phyloP scores from a whole-genome alignment of 2,888 invertebrate species.

The Cordilura impudica region DNA sequence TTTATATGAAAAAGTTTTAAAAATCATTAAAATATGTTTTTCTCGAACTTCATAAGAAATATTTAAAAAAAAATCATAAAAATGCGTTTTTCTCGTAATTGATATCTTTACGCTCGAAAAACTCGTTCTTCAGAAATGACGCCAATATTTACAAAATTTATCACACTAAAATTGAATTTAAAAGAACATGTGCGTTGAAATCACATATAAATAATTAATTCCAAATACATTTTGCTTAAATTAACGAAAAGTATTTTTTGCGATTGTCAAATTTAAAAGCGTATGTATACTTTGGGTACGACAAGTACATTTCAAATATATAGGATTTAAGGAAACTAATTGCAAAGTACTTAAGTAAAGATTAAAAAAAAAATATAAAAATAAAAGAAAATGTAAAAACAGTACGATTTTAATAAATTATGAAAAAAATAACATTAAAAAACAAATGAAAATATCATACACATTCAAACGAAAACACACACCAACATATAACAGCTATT shows the following conservation, averaged over 20 bases:
- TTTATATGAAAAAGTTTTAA: too few relatives aligned
- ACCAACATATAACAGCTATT: constrained; percentile 19
- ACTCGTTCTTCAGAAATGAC: too few relatives aligned
- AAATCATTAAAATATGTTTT: too few relatives aligned
- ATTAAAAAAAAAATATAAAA: constrained; percentile 59
- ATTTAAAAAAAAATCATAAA: too few relatives aligned
- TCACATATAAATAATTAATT: constrained; percentile 50
- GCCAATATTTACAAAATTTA: too few relatives aligned
- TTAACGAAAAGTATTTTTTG: constrained; percentile 9
- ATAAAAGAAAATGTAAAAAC: constrained; percentile 29
- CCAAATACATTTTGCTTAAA: constrained; percentile 24
- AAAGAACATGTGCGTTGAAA: constrained; percentile 33
- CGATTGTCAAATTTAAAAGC: background rate
- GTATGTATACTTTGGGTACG: background rate
- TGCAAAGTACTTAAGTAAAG: constrained; percentile 76
- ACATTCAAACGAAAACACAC: background rate
- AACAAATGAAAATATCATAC: constrained; percentile 7
- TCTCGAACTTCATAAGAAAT: too few relatives aligned
- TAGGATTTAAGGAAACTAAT: constrained; percentile 74
- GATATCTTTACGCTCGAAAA: too few relatives aligned
- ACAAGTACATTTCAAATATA: constrained; percentile 61
- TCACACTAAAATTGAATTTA: constrained; percentile 5
- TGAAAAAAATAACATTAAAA: constrained; percentile 64
- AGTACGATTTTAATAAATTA: constrained; percentile 72
- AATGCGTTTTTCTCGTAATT: too few relatives aligned